Conservation (phyloP, 1,140 invertebrate genomes). For the Nomia melanderi region DNA sequence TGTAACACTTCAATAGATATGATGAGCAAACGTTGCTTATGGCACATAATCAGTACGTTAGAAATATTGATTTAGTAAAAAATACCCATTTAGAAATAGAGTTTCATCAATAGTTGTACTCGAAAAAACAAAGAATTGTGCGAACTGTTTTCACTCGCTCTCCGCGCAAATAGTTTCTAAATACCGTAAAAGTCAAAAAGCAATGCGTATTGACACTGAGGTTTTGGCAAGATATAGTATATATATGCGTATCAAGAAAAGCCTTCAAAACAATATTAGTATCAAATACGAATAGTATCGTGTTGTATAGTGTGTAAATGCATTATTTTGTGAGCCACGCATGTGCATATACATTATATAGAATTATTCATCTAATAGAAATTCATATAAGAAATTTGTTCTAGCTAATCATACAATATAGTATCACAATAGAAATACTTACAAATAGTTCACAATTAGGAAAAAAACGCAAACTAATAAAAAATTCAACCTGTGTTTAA, state of each 20-base stretch:
- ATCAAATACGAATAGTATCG: constrained; percentile 61
- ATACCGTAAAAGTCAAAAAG: constrained; percentile 55
- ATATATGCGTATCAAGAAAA: constrained; percentile 63
- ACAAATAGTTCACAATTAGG: constrained; percentile 13
- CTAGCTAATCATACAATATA: constrained; percentile 28
- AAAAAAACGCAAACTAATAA: constrained; percentile 9
- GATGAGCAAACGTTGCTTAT: constrained; percentile 49
- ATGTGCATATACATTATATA: constrained; percentile 40
- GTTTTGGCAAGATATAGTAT: constrained; percentile 55
- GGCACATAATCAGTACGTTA: constrained; percentile 52
- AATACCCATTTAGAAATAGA: constrained; percentile 40
- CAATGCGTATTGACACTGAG: constrained; percentile 63
- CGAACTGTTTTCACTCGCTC: constrained; percentile 37
- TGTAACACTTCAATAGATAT: background rate
- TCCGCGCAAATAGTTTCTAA: constrained; percentile 50
- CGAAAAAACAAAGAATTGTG: constrained; percentile 58
- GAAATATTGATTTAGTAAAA: constrained; percentile 50
- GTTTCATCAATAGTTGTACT: constrained; percentile 30
- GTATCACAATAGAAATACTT: constrained; percentile 46
- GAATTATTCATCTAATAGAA: constrained; percentile 40
- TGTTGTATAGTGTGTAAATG: constrained; percentile 59
- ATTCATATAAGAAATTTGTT: constrained; percentile 27
- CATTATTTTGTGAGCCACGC: constrained; percentile 32
- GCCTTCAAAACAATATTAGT: constrained; percentile 64
- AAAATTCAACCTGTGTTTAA: constrained; percentile 17